Conservation (phyloP, 2,888 invertebrate species). For the Listrodromus nycthemerus region DNA sequence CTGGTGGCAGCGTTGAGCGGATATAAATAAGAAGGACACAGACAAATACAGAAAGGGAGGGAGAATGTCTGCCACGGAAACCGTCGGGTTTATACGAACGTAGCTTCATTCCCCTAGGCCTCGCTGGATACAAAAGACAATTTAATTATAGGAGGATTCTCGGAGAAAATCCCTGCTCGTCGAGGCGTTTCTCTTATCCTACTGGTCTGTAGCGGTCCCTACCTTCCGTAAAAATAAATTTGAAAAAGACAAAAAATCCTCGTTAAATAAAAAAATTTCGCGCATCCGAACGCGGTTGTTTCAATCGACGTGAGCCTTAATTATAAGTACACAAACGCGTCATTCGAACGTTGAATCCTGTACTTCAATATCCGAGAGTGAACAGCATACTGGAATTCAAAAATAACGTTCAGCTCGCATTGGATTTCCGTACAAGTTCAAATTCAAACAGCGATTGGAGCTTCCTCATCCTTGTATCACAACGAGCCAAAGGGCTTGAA, state of each 20-base stretch:
- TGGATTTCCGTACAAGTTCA: no score
- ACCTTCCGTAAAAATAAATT: not conserved
- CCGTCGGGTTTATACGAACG: conserved; percentile 74
- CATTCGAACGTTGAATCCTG: not conserved
- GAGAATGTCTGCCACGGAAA: conserved; percentile 36
- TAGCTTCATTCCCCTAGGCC: conserved; percentile 76
- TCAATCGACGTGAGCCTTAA: not conserved
- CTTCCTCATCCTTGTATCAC: not conserved
- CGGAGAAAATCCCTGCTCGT: conserved; percentile 67
- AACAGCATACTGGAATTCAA: no score
- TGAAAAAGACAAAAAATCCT: not conserved
- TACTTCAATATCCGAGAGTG: no score
- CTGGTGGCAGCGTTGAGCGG: conserved; percentile 25
- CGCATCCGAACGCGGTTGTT: not conserved
- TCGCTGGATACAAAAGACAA: conserved; percentile 79
- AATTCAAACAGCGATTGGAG: not conserved
- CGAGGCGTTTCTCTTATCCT: conserved; percentile 11
- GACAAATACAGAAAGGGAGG: conserved; percentile 20
- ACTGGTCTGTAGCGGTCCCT: not conserved
- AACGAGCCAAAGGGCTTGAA: not conserved
- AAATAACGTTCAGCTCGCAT: no score
- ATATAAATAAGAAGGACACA: conserved; percentile 44
- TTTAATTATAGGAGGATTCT: conserved; percentile 80
- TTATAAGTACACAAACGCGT: not conserved
- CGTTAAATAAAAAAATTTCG: not conserved